Conservation (phyloP, 2,888 invertebrate genomes). For the Drosophila rubida region DNA sequence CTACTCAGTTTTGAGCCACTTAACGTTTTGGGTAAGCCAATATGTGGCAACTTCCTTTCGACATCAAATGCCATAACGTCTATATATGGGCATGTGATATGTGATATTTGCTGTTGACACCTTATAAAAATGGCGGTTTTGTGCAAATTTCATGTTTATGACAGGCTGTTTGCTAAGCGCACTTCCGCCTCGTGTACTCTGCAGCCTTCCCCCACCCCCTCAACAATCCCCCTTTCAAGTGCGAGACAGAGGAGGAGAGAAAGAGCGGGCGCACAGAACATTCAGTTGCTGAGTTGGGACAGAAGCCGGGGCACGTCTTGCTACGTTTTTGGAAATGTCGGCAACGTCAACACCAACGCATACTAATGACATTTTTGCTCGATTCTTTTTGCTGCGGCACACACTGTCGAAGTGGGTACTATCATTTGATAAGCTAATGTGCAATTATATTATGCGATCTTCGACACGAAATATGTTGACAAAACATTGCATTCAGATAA, state of each 20-base stretch:
- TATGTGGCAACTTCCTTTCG: conserved; percentile 60
- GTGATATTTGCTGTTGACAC: conserved; percentile 66
- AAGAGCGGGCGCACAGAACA: background rate
- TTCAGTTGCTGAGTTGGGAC: conserved; percentile 6
- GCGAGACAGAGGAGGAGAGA: background rate
- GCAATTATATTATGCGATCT: background rate
- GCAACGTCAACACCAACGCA: conserved; percentile 59
- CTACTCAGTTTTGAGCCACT: conserved; percentile 42
- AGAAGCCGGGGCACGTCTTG: conserved; percentile 21
- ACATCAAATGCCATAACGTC: conserved; percentile 70
- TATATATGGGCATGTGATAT: conserved; percentile 39
- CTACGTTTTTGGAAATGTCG: conserved; percentile 38
- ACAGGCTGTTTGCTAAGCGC: conserved; percentile 68
- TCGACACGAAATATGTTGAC: background rate
- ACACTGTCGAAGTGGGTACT: conserved; percentile 1
- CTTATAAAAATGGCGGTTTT: conserved; percentile 80
- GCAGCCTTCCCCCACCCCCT: background rate
- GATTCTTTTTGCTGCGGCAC: conserved; percentile 2
- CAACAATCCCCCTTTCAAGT: background rate
- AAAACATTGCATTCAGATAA: background rate
- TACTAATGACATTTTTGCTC: conserved; percentile 66
- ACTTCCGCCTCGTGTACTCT: conserved; percentile 37
- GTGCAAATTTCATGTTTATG: conserved; percentile 81
- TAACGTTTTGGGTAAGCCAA: conserved; percentile 70
- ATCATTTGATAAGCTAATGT: conserved; percentile 1